Evolutionary conservation across 2,888 invertebrate species (phyloP).

Genomic region (Hirtodrosophila confusa): DNA sequence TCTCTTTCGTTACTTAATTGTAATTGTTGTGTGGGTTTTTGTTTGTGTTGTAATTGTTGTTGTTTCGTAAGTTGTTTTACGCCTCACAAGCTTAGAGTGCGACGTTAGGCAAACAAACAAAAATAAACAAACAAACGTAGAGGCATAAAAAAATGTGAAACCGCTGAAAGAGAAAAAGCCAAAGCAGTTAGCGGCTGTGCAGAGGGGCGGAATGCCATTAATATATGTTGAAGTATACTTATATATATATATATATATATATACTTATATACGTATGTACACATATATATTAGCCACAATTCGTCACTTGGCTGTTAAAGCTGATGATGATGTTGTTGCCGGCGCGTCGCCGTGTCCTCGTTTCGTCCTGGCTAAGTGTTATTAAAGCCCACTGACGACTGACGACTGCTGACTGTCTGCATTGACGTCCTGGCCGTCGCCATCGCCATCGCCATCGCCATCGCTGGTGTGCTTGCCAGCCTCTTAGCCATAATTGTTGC

Average conservation of each 20-base stretch:
- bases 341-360: slow-evolving; percentile 23
- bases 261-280: slow-evolving; percentile 5
- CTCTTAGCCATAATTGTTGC: slow-evolving; percentile 77
- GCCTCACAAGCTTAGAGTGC: slow-evolving; percentile 46
- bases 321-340: slow-evolving; percentile 31
- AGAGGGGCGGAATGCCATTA: slow-evolving; percentile 37
- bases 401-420: slow-evolving; percentile 30
- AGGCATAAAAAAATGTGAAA: slow-evolving; percentile 50
- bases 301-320: slow-evolving; percentile 66
- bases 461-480: slow-evolving; percentile 28
- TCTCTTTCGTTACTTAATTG: background rate
- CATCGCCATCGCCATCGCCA: background rate
- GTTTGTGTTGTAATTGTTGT: slow-evolving; percentile 16
- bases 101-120: slow-evolving; percentile 18
- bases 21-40: slow-evolving; percentile 1
- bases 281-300: slow-evolving; percentile 69
- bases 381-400: slow-evolving; percentile 61
- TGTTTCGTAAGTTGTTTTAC: slow-evolving; percentile 55
- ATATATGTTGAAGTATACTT: slow-evolving; percentile 38
- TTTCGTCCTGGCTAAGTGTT: slow-evolving; percentile 56
- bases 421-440: slow-evolving; percentile 43
- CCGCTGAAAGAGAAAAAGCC: slow-evolving; percentile 14
- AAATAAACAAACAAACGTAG: slow-evolving; percentile 51
- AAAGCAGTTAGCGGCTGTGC: slow-evolving; percentile 3
- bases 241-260: slow-evolving; percentile 14